Conservation (phyloP, 2,113 vertebrate species). For the Eulemur rufifrons region DNA sequence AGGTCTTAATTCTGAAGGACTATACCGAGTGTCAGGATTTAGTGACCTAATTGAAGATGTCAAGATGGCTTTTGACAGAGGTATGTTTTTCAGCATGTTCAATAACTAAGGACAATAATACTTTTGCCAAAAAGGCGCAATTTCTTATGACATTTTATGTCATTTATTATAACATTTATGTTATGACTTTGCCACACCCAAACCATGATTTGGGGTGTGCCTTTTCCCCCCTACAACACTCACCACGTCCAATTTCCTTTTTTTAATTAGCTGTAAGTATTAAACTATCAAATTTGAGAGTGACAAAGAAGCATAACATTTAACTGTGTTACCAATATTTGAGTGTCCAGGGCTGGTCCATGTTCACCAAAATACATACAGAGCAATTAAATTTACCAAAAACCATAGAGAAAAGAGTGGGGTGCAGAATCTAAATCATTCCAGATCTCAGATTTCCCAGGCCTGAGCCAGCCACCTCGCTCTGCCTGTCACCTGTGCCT, state of each 20-base stretch:
- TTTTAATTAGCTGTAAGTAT: background rate
- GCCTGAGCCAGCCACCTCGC: background rate
- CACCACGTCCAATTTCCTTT: background rate
- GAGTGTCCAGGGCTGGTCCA: background rate
- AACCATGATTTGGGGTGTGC: too few species aligned
- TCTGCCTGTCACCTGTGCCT: background rate
- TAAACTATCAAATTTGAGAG: background rate
- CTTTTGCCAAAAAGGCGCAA: background rate
- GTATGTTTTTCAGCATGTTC: conserved; percentile 80
- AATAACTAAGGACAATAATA: background rate
- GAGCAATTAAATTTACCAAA: background rate
- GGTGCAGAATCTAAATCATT: background rate
- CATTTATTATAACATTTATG: too few species aligned
- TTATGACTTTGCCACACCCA: too few species aligned
- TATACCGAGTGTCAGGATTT: conserved; percentile 98
- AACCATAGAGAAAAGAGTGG: background rate
- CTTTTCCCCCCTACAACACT: too few species aligned
- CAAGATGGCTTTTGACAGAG: conserved; percentile 99
- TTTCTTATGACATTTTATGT: conserved; percentile 15
- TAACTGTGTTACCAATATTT: background rate
- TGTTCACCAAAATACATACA: conserved; percentile 23
- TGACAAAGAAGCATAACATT: background rate
- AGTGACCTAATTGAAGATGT: conserved; percentile 99
- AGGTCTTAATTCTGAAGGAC: conserved; percentile 98
- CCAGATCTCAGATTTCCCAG: background rate